Conservation (phyloP, 1,140 invertebrate genomes). For the Gryon sp. region DNA sequence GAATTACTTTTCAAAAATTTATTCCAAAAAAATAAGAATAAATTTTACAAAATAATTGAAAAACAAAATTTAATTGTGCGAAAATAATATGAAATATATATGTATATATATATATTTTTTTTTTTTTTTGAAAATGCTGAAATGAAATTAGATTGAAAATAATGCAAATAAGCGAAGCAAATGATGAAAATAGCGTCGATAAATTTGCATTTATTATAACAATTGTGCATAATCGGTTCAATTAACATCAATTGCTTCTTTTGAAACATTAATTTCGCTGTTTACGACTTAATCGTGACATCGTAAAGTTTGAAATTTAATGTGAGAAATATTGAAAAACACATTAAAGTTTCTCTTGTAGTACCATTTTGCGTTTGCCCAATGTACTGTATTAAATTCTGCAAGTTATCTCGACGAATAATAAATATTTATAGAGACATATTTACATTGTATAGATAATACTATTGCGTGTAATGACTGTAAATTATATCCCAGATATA, state of each 20-base stretch:
- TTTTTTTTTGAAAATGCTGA: no score
- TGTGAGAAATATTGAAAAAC: constrained; percentile 23
- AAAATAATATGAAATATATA: no score
- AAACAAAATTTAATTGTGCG: no score
- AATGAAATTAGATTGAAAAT: no score
- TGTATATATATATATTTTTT: no score
- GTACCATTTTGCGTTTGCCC: neutral
- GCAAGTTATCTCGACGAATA: constrained; percentile 26
- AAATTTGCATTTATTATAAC: no score
- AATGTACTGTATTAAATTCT: constrained; percentile 28
- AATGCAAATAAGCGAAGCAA: no score
- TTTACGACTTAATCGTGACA: constrained; percentile 28
- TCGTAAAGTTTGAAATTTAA: constrained; percentile 12
- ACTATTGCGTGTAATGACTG: constrained; percentile 25
- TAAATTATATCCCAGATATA: constrained; percentile 20
- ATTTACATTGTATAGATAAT: constrained; percentile 42
- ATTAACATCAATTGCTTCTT: constrained; percentile 11
- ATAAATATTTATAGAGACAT: constrained; percentile 39
- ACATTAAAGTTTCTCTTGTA: constrained; percentile 24
- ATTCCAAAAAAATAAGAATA: no score
- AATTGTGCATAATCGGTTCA: neutral
- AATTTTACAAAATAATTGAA: no score
- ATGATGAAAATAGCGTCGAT: no score
- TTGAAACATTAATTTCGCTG: constrained; percentile 3
- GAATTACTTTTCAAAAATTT: no score